Conservation (phyloP, 2,113 vertebrate species). For the Amphilophus citrinellus region DNA sequence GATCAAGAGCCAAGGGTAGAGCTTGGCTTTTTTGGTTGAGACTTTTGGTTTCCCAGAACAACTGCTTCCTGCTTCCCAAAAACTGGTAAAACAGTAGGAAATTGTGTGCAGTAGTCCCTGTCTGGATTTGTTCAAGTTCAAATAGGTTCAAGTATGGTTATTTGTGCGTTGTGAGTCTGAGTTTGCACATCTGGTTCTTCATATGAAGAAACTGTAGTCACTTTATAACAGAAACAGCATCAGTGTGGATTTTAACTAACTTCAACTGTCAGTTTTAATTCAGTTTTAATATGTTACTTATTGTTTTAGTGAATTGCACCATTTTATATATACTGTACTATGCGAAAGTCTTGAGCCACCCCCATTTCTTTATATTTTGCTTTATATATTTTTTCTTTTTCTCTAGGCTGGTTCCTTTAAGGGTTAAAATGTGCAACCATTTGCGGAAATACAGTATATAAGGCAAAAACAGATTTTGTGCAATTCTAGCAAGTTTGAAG, state of each 20-base stretch:
- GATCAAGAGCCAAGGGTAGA: slow-evolving; percentile 66
- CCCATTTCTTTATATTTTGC: background rate
- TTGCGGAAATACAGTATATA: background rate
- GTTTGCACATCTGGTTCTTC: slow-evolving; percentile 27
- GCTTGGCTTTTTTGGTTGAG: slow-evolving; percentile 57
- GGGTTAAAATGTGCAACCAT: background rate
- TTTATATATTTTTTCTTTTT: no score
- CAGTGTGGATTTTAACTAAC: background rate
- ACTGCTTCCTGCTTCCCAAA: slow-evolving; percentile 64
- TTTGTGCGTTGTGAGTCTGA: slow-evolving; percentile 4
- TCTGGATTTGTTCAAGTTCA: slow-evolving; percentile 11
- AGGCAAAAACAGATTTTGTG: no score
- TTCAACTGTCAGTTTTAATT: background rate
- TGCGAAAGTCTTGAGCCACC: background rate
- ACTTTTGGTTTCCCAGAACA: slow-evolving; percentile 72
- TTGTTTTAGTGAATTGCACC: background rate
- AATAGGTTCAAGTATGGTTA: background rate
- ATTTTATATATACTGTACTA: background rate
- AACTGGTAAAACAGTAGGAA: slow-evolving; percentile 56
- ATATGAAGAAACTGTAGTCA: background rate
- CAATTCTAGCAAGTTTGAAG: background rate
- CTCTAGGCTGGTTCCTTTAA: no score
- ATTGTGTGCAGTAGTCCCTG: slow-evolving; percentile 28
- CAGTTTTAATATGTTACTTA: background rate
- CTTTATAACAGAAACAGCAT: background rate